Base-by-base conservation (phyloP, 2,888 invertebrate species). In the Pyrochroa serraticornis region DNA sequence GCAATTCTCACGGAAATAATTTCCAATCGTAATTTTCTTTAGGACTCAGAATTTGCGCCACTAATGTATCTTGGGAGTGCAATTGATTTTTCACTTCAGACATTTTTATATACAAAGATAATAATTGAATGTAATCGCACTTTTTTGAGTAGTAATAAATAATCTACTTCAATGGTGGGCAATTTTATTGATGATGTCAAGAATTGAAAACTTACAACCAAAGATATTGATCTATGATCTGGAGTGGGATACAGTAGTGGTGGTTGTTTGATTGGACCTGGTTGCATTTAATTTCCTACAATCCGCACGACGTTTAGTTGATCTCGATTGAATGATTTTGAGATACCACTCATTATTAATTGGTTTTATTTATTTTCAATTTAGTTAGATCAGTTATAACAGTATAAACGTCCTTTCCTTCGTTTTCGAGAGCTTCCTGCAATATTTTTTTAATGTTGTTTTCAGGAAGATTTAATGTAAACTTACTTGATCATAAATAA, bases 401-500 rank as follows among this genome's bases (percentile, higher is more conserved):
- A n/a, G 61, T 70, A 37, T 68, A 69, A 12, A 76, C 69, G 79
- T 77, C 77, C 36, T 64, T 62, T 35, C 75, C 70, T 63, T 79
- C 73, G 46, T 75, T 73, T 60, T 73, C 63, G 52, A 80, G 75
- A 1, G 70, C 47, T 52, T 79, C 78, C 80, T 77, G 62, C 36
- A 46, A 34, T 3, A 41, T 30, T 43, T 5, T 41, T 30, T 38
- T 12, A 45, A 10, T 48, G 33, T 5, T 13, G 9, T 47, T 7
- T 38, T 10, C 38, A 36, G 32, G 7, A 42, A 47, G 41, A 36
- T 14, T 39, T 44, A 30, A 34, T 14, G 10, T 9, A 22, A 39
- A 77, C 79, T 83, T 82, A 91, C 94, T 74, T 87, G 82, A 77
- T 99, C 95, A 81, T 97, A 99, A 67, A 99, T 96, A 13, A 99